A percentile compares a stretch with the other conserved stretches of the same genome.
These are phyloP conservation scores for Drosophila punjabiensis DNA, from an alignment of 1,140 invertebrate species.

Conservation along the genomic window DNA sequence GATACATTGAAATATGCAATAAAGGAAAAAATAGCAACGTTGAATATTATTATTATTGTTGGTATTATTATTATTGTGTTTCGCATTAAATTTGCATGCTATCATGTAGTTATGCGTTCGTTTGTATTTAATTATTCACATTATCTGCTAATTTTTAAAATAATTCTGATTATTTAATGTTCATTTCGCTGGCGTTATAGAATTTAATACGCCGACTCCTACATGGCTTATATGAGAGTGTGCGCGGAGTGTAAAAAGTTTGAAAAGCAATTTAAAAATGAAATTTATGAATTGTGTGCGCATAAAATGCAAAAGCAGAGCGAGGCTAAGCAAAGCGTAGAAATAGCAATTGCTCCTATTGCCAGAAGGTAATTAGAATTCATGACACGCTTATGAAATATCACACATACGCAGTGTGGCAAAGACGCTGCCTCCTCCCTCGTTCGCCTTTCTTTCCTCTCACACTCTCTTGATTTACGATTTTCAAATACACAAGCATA, in stretches of 20 bases:
- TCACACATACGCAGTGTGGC: slow-evolving; percentile 80
- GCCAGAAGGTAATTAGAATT: slow-evolving; percentile 81
- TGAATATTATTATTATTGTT: slow-evolving; percentile 23
- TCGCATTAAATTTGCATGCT: slow-evolving; percentile 56
- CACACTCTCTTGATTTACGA: slow-evolving; percentile 69
- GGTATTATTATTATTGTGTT: slow-evolving; percentile 36
- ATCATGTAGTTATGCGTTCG: slow-evolving; percentile 54
- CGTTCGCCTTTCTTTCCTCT: background rate
- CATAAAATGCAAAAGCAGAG: slow-evolving; percentile 58
- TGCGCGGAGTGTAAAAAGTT: slow-evolving; percentile 41
- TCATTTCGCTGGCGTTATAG: slow-evolving; percentile 6
- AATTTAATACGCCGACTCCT: slow-evolving; percentile 47
- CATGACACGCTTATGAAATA: slow-evolving; percentile 82
- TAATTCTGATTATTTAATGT: slow-evolving; percentile 50
- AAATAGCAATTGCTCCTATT: slow-evolving; percentile 44
- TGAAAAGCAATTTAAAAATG: slow-evolving; percentile 69
- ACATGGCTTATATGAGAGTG: slow-evolving; percentile 12
- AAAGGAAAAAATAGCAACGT: slow-evolving; percentile 6
- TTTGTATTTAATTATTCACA: slow-evolving; percentile 69
- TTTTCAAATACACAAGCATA: slow-evolving; percentile 67
- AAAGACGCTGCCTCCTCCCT: slow-evolving; percentile 16
- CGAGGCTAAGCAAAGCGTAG: slow-evolving; percentile 27
- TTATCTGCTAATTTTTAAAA: slow-evolving; percentile 68
- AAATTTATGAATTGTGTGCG: slow-evolving; percentile 73
- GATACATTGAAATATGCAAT: slow-evolving; percentile 54